Evolutionary conservation across 1,140 invertebrate species (phyloP).

Genomic region (Chironomus tepperi): DNA sequence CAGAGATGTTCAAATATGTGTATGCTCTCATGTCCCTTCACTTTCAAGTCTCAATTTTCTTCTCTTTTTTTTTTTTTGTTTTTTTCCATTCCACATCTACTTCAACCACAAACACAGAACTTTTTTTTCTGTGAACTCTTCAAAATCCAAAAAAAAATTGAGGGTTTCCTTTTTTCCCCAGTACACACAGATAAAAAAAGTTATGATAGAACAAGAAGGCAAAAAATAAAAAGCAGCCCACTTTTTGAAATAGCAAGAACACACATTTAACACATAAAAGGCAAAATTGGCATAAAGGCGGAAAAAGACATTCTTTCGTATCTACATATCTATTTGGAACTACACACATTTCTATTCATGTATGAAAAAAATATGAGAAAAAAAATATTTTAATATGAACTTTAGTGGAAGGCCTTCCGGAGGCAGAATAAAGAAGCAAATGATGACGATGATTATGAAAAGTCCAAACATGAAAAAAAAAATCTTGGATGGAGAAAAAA

Average conservation of each 20-base stretch:
- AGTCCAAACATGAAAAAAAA: neutral
- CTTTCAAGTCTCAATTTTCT: slow-evolving; percentile 21
- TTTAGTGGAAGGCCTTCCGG: slow-evolving; percentile 7
- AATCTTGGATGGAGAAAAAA: no score
- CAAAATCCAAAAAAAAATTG: neutral
- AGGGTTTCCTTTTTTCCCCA: neutral
- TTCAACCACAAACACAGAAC: slow-evolving; percentile 6
- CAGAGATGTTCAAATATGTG: slow-evolving; percentile 16
- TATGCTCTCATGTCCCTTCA: neutral
- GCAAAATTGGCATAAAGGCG: neutral
- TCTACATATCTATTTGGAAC: no score
- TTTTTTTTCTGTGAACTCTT: neutral
- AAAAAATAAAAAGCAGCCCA: neutral
- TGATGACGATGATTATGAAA: slow-evolving; percentile 2
- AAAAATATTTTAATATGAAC: slow-evolving; percentile 22
- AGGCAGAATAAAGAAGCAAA: neutral
- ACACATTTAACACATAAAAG: neutral
- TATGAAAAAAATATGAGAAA: neutral
- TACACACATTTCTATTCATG: no score
- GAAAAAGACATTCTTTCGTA: neutral
- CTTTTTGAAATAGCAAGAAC: neutral
- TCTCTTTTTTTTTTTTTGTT: neutral
- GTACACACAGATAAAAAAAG: neutral
- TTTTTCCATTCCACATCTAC: neutral
- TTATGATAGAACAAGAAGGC: no score